Base-by-base conservation (phyloP, 2,888 invertebrate genomes). In the Tholera decimalis region DNA sequence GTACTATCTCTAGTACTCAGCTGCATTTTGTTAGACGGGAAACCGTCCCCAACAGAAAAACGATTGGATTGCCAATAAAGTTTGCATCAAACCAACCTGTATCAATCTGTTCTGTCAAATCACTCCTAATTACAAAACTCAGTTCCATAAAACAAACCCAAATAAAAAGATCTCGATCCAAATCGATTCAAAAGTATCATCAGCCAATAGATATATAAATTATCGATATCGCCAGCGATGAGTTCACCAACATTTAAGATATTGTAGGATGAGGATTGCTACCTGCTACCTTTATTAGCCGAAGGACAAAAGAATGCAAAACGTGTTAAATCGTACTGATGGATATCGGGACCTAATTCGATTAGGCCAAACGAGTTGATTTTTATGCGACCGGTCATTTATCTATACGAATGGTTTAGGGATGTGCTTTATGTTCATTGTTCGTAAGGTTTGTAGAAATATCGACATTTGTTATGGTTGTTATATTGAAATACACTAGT, bases 321-420 rank as follows among this genome's bases (percentile, higher is more conserved):
- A 94, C 90, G 94, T 94, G 95, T 93, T 93, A 94, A 94, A 92
- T 92, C 89, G 93, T 89, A 88, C 91, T 89, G 93, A 94, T 94
- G 91, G 87, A 88, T 93, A 94, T 94, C 94, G 84, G 83, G 76
- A 83, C 91, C 93, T 95, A 95, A 95, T 95, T 94, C 94, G 94
- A 95, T 95, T 95, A 95, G 93, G 89, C 89, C 85, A 91, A 91
- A 92, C 89, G 91, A 94, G 93, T 93, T 93, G 94, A 93, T 93
- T 95, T 93, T 94, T 93, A 94, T 93, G 90, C 88, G 92, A 89
- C 86, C 90, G 88, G 86, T 91, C 93, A 87, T 92, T 94, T 93
- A 93, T 93, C 92, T 94, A 91, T 93, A 93, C 89, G 86, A 80
- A 82, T 76, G 81, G 77, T 81, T 86, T 88, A 91, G 91, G 7